Percentiles rank a stretch among this genome's conserved stretches.
Conservation (phyloP, 2,888 invertebrate genomes). For the Poecilobothrus nobilitatus region DNA sequence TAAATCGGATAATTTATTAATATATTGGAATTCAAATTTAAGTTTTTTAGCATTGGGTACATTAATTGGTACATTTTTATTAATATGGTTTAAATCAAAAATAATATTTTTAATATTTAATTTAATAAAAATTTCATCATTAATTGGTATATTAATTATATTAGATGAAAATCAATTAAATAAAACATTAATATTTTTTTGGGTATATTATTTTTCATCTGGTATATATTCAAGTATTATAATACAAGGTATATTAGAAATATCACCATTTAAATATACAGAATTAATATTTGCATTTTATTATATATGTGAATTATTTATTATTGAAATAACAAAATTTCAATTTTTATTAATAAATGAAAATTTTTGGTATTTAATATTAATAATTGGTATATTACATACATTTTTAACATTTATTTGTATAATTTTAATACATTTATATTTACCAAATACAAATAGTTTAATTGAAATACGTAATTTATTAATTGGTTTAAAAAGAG, state of each 20-base stretch:
- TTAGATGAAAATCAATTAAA: slow-evolving; percentile 31
- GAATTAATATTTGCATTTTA: slow-evolving; percentile 28
- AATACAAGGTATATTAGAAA: slow-evolving; percentile 32
- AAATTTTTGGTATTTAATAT: slow-evolving; percentile 26
- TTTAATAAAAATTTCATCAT: slow-evolving; percentile 31
- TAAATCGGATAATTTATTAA: background rate
- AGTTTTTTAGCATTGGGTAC: background rate
- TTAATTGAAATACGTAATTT: slow-evolving; percentile 34
- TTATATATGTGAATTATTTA: slow-evolving; percentile 26
- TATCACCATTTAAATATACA: slow-evolving; percentile 33
- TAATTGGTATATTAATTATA: slow-evolving; percentile 32
- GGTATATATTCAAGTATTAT: slow-evolving; percentile 34
- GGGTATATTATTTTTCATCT: slow-evolving; percentile 30
- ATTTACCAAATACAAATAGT: slow-evolving; percentile 30
- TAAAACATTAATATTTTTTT: slow-evolving; percentile 32
- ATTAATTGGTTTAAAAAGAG: slow-evolving; percentile 30
- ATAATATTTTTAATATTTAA: slow-evolving; percentile 33
- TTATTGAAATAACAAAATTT: slow-evolving; percentile 30
- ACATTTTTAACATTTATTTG: slow-evolving; percentile 26
- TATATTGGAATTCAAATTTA: slow-evolving; percentile 5
- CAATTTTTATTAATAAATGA: slow-evolving; percentile 23
- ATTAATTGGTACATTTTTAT: slow-evolving; percentile 6
- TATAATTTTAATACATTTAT: slow-evolving; percentile 27
- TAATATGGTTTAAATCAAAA: slow-evolving; percentile 31
- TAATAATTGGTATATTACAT: slow-evolving; percentile 26